Percentiles rank a stretch among this genome's conserved stretches.
phyloP scores from a whole-genome alignment of 2,797 vertebrate genomes.

The Pangasius larnaudii region DNA sequence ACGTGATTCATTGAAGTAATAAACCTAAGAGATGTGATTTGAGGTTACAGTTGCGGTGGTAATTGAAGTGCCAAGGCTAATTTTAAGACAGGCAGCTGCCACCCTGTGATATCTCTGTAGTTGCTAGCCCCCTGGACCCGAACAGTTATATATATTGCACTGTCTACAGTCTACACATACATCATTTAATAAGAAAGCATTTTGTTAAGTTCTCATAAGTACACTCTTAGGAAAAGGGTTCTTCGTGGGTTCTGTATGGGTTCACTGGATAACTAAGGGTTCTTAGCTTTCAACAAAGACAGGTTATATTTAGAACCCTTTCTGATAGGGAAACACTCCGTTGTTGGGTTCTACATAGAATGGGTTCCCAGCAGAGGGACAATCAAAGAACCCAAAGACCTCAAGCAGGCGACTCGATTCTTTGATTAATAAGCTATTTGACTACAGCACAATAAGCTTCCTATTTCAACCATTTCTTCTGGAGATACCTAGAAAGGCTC shows the following conservation, averaged over 20 bases:
- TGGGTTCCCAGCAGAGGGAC: background rate
- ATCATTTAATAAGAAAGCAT: background rate
- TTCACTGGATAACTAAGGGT: background rate
- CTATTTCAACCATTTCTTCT: background rate
- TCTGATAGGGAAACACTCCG: background rate
- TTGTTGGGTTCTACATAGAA: conserved; percentile 9
- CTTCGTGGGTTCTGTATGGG: background rate
- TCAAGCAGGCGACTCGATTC: background rate
- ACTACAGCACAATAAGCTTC: background rate
- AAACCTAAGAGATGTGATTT: background rate
- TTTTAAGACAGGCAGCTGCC: conserved; percentile 22
- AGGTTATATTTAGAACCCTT: background rate
- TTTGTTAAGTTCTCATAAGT: background rate
- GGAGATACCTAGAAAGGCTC: conserved; percentile 34
- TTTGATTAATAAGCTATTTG: conserved; percentile 2
- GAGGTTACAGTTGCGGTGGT: background rate
- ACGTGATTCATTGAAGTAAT: conserved; percentile 5
- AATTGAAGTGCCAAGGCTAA: background rate
- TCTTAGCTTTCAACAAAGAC: background rate
- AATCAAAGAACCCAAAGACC: background rate
- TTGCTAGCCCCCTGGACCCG: background rate
- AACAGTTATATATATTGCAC: background rate
- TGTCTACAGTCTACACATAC: background rate
- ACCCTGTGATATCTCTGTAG: background rate
- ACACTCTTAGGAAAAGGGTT: background rate